Evolutionary conservation across 2,113 vertebrate species (phyloP).

Genomic region (Notothenia coriiceps): DNA sequence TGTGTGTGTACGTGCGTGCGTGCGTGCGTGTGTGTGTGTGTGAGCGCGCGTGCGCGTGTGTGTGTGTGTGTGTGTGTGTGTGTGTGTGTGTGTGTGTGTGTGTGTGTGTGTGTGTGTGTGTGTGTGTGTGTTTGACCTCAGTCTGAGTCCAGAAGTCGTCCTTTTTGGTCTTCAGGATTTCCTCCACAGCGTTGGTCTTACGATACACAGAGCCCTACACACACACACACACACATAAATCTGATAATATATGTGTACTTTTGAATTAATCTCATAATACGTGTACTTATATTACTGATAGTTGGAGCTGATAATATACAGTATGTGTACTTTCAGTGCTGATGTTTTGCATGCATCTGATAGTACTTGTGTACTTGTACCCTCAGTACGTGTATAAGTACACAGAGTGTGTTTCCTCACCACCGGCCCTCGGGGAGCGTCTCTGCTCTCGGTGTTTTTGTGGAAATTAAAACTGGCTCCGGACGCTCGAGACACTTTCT

Average conservation of each 20-base stretch:
- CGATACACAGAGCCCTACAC: slow-evolving; percentile 92
- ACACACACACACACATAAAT: no score
- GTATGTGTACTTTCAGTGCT: no score
- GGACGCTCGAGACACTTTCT: slow-evolving; percentile 92
- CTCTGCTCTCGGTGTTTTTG: slow-evolving; percentile 84
- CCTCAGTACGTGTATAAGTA: not conserved
- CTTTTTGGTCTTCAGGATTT: slow-evolving; percentile 90
- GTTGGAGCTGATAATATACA: no score
- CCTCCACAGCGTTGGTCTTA: slow-evolving; percentile 90
- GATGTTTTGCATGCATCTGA: no score
- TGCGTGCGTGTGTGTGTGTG: no score
- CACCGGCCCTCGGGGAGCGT: slow-evolving; percentile 88
- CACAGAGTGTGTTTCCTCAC: slow-evolving; percentile 42
- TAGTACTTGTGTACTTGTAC: no score
- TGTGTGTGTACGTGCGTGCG: no score
- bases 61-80: slow-evolving; percentile 8
- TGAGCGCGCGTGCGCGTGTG: not conserved
- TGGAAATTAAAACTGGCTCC: slow-evolving; percentile 92
- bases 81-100: no score
- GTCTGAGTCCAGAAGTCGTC: slow-evolving; percentile 93
- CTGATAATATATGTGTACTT: no score
- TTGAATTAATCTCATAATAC: no score
- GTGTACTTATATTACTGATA: no score
- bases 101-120: slow-evolving; percentile 4
- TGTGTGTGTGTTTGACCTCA: slow-evolving; percentile 81